Base-by-base conservation (phyloP, 2,797 vertebrate genomes). In the Bucorvus abyssinicus region DNA sequence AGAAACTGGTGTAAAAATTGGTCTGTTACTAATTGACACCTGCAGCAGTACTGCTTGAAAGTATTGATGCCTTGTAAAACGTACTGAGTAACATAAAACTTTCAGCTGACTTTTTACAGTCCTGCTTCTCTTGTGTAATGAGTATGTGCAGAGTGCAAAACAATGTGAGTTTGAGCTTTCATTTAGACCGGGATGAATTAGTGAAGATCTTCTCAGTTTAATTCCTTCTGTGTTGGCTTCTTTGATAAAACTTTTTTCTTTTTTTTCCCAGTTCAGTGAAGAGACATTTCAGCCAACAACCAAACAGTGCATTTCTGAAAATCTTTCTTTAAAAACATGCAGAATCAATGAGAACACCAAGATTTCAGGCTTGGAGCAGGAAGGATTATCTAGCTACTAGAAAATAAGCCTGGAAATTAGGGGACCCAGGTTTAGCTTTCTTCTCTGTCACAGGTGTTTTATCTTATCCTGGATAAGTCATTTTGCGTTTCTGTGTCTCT, bases 391-490 rank as follows among this genome's bases (percentile, higher is more conserved):
- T n/a, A n/a, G 36, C 52, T 12, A 27, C 32, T 87, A 29, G 47
- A 79, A 23, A 10, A 63, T 36, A 84, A 49, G 27, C 20, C 44
- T 86, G 65, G 69, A 81, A 93, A 91, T 73, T 34, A 81, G 22
- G 9, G 24, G 42, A 68, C 47, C 5, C 32, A 14, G 7, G 19
- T 88, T 94, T 87, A 24, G 24, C 44, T 88, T 69, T 73, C 59
- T 75, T 75, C 44, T 78, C 69, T 90, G 68, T 88, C 82, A 76
- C 24, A 45, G 23, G 13, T 75, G 10, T 93, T 93, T 88, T 93
- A 80, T 89, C 47, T 73, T 81, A 86, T 89, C 68, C 73, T 63
- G 71, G 65, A 89, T 81, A 90, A 96, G 89, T 87, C 45, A 91
- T 87, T 94, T 93, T 87, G 16, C 76, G 24, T 89, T 94, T 91